phyloP scores from a whole-genome alignment of 2,113 vertebrate genomes.

The Crotalus helleri region DNA sequence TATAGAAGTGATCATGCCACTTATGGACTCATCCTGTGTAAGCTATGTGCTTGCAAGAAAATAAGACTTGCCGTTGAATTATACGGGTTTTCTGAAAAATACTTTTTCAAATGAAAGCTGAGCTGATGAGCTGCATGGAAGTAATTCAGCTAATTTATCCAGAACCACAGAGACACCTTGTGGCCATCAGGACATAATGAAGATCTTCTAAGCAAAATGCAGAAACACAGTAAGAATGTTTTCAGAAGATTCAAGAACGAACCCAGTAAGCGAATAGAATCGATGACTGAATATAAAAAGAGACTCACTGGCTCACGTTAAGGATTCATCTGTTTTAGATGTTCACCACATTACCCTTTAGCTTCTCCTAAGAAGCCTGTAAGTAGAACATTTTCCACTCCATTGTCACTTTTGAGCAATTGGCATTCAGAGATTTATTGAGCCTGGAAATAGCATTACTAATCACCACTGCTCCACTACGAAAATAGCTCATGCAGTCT shows the following conservation, averaged over 20 bases:
- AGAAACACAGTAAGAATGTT: background rate
- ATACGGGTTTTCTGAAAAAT: constrained; percentile 45
- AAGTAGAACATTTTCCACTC: background rate
- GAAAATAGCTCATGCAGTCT: background rate
- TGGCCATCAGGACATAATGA: constrained; percentile 49
- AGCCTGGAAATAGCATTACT: background rate
- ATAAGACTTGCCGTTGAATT: constrained; percentile 23
- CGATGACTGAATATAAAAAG: background rate
- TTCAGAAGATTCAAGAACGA: constrained; percentile 14
- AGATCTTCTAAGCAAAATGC: background rate
- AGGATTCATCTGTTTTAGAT: background rate
- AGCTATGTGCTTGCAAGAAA: constrained; percentile 34
- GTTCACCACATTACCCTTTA: background rate
- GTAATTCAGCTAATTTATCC: constrained; percentile 47
- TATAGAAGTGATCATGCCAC: background rate
- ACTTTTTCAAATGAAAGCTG: constrained; percentile 44
- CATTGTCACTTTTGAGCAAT: background rate
- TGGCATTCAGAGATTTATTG: background rate
- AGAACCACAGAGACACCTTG: constrained; percentile 73
- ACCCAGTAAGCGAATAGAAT: background rate
- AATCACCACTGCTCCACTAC: background rate
- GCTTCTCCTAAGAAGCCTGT: too few species aligned
- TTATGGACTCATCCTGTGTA: constrained; percentile 1
- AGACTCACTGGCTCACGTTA: background rate
- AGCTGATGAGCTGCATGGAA: constrained; percentile 40